phyloP scores from a whole-genome alignment of 2,888 invertebrate species.

The Hermodice carunculata region DNA sequence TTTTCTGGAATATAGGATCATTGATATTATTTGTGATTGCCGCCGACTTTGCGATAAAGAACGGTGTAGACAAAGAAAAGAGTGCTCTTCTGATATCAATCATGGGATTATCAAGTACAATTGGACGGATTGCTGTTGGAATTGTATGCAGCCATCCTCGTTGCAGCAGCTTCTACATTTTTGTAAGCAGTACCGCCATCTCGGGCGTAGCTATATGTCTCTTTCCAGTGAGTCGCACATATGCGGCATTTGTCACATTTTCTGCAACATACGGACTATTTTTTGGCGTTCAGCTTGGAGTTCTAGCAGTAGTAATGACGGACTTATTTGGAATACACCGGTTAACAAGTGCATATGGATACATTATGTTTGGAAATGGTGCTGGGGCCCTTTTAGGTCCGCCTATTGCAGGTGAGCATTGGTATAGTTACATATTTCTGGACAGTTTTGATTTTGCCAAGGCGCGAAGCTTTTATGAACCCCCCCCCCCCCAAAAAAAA shows the following conservation, averaged over 20 bases:
- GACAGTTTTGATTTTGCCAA: too few relatives aligned
- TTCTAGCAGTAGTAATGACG: conserved; percentile 18
- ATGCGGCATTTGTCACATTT: background rate
- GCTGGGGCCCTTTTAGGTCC: conserved; percentile 23
- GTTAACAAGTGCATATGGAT: conserved; percentile 20
- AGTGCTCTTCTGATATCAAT: conserved; percentile 16
- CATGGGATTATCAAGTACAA: conserved; percentile 8
- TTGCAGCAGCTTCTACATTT: conserved; percentile 18
- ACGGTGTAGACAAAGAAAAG: conserved; percentile 2
- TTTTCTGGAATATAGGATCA: conserved; percentile 22
- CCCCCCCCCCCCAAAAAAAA: too few relatives aligned
- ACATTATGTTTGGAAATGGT: conserved; percentile 24
- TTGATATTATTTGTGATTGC: conserved; percentile 13
- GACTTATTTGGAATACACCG: conserved; percentile 19
- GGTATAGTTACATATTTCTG: background rate
- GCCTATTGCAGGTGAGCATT: conserved; percentile 18
- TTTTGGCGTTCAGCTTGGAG: conserved; percentile 22
- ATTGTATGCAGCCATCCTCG: background rate
- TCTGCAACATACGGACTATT: conserved; percentile 17
- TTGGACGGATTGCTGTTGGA: conserved; percentile 12
- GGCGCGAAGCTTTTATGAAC: too few relatives aligned
- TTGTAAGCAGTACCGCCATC: conserved; percentile 14
- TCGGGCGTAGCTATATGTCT: conserved; percentile 14
- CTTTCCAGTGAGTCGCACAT: conserved; percentile 1
- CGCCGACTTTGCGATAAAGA: conserved; percentile 13